Evolutionary conservation across 2,113 vertebrate species (phyloP).

Genomic region (Pseudorasbora parva): DNA sequence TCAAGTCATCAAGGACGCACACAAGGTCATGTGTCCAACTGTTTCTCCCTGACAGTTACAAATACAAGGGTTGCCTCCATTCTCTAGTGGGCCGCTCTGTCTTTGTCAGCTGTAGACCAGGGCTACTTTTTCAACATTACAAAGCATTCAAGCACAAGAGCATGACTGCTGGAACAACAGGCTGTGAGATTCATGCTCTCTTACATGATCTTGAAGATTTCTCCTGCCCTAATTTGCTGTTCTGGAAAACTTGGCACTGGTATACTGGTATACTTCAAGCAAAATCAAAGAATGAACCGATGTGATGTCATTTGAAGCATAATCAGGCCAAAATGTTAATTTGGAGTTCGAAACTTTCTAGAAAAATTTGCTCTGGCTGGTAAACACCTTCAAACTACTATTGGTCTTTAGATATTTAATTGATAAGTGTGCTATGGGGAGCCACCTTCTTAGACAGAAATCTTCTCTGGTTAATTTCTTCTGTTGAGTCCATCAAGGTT

Average conservation of each 20-base stretch:
- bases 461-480: background rate
- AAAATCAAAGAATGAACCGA: too few relatives aligned
- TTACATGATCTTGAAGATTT: conserved; percentile 18
- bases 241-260: background rate
- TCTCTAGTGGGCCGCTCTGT: conserved; percentile 43
- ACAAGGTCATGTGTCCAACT: conserved; percentile 65
- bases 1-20: conserved; percentile 55
- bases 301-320: too few relatives aligned
- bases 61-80: conserved; percentile 52
- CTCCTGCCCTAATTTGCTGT: background rate
- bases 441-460: background rate
- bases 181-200: background rate
- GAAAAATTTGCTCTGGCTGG: too few relatives aligned
- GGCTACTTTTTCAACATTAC: conserved; percentile 30
- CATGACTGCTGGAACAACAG: conserved; percentile 34
- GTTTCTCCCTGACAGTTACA: conserved; percentile 61
- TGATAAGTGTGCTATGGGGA: too few relatives aligned
- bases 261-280: too few relatives aligned
- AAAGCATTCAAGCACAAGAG: conserved; percentile 34
- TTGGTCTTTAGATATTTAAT: too few relatives aligned
- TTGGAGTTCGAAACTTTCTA: too few relatives aligned
- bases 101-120: conserved; percentile 42
- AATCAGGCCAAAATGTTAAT: too few relatives aligned
- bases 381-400: too few relatives aligned
- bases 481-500: too few relatives aligned